Conservation (phyloP, 2,797 vertebrate species). For the Phrynocephalus guinanensis region DNA sequence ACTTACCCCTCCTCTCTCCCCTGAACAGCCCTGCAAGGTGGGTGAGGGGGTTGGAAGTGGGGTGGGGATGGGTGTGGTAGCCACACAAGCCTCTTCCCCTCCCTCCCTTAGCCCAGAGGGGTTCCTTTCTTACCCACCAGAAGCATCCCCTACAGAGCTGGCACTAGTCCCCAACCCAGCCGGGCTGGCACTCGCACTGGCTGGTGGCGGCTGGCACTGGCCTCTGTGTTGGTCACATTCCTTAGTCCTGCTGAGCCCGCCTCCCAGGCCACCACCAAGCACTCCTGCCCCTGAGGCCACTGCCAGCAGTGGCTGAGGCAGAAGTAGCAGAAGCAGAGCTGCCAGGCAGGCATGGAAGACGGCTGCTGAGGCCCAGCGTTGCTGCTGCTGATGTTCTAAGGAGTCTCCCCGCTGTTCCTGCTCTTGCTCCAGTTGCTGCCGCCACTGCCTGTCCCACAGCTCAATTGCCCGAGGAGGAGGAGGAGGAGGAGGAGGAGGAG, state of each 20-base stretch:
- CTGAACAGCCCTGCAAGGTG: not conserved
- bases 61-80: fast-evolving
- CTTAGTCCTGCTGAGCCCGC: slow-evolving; percentile 77
- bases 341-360: too few relatives aligned
- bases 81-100: not conserved
- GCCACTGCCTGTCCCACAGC: too few relatives aligned
- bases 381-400: too few relatives aligned
- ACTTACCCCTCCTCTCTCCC: not conserved
- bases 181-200: slow-evolving; percentile 88
- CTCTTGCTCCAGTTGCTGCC: too few relatives aligned
- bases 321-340: slow-evolving; percentile 1
- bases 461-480: too few relatives aligned
- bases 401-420: too few relatives aligned
- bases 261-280: not conserved
- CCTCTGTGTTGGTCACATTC: slow-evolving; percentile 95
- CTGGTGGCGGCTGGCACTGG: slow-evolving; percentile 87
- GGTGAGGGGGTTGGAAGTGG: not conserved
- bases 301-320: not conserved
- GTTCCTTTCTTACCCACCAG: slow-evolving; percentile 76
- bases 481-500: too few relatives aligned
- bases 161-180: slow-evolving; percentile 97
- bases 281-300: slow-evolving; percentile 4
- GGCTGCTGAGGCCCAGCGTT: too few relatives aligned
- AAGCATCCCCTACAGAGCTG: slow-evolving; percentile 98
- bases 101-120: fast-evolving